Percentiles rank a stretch among this genome's conserved stretches.
phyloP scores from a whole-genome alignment of 1,140 invertebrate genomes.

The Yoshiicerus persimilis region DNA sequence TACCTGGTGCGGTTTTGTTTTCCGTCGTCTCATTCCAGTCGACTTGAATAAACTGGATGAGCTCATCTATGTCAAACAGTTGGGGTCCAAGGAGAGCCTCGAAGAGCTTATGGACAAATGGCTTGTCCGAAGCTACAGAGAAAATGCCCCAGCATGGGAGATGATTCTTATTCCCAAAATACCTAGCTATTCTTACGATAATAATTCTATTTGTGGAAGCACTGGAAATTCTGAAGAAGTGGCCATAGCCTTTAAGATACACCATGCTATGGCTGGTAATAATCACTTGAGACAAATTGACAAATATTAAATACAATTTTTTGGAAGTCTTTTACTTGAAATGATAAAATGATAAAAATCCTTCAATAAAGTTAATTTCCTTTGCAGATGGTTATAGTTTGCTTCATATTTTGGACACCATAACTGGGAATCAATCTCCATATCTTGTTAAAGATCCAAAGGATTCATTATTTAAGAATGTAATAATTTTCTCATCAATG shows the following conservation, averaged over 20 bases:
- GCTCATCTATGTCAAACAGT: not conserved
- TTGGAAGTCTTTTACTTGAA: too few species aligned
- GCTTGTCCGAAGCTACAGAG: slow-evolving; percentile 15
- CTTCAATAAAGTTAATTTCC: too few species aligned
- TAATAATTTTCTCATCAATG: not conserved
- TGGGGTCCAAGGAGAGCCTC: not conserved
- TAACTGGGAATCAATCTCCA: slow-evolving; percentile 21
- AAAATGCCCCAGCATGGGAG: slow-evolving; percentile 32
- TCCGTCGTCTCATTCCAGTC: slow-evolving; percentile 20
- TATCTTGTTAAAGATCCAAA: slow-evolving; percentile 31
- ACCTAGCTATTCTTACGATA: not conserved
- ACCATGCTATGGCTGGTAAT: slow-evolving; percentile 7
- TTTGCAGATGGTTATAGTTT: slow-evolving; percentile 37
- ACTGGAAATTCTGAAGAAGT: not conserved
- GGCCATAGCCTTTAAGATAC: slow-evolving; percentile 23
- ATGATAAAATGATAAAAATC: too few species aligned
- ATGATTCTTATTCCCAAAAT: slow-evolving; percentile 27
- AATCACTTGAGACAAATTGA: not conserved
- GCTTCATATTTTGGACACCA: slow-evolving; percentile 24
- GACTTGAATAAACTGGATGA: slow-evolving; percentile 20
- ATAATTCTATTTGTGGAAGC: not conserved
- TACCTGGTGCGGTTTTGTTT: slow-evolving; percentile 32
- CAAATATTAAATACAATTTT: too few species aligned
- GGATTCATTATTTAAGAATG: not conserved
- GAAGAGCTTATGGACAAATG: slow-evolving; percentile 29